A percentile compares a stretch with the other conserved stretches of the same genome.
Conservation (phyloP, 2,797 vertebrate genomes). For the Lemur catta region DNA sequence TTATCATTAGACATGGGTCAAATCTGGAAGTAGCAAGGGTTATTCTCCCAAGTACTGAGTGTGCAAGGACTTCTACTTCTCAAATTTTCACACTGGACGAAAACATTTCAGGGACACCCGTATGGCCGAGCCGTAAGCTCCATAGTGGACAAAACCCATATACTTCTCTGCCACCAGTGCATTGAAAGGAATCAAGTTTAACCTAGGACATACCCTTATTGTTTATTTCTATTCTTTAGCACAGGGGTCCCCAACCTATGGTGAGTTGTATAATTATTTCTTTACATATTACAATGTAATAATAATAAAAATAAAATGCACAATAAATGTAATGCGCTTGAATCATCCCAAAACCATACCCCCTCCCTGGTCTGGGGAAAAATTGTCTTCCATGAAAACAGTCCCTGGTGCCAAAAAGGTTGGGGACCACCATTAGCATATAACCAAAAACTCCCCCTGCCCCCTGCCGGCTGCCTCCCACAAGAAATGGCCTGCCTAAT, state of each 20-base stretch:
- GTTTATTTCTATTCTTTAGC: background rate
- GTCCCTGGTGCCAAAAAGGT: too few relatives aligned
- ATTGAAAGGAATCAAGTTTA: fast-evolving
- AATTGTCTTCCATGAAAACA: too few relatives aligned
- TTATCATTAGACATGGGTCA: background rate
- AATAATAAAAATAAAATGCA: too few relatives aligned
- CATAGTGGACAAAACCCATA: too few relatives aligned
- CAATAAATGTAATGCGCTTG: too few relatives aligned
- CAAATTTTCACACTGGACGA: fast-evolving
- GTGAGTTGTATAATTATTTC: too few relatives aligned
- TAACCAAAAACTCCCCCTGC: background rate
- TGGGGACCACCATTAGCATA: too few relatives aligned
- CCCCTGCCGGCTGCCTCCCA: background rate
- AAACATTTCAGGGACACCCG: background rate
- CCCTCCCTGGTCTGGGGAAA: too few relatives aligned
- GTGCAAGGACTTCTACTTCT: background rate
- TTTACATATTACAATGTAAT: too few relatives aligned
- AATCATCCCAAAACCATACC: too few relatives aligned
- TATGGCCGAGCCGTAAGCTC: fast-evolving
- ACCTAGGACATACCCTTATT: background rate
- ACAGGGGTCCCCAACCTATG: too few relatives aligned
- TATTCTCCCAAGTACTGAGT: fast-evolving
- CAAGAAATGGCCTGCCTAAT: background rate
- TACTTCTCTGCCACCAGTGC: background rate
- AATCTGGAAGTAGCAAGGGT: background rate